Percentiles rank a stretch among this genome's conserved stretches.
phyloP scores from a whole-genome alignment of 1,140 invertebrate species.

The Eufriesea mexicana region DNA sequence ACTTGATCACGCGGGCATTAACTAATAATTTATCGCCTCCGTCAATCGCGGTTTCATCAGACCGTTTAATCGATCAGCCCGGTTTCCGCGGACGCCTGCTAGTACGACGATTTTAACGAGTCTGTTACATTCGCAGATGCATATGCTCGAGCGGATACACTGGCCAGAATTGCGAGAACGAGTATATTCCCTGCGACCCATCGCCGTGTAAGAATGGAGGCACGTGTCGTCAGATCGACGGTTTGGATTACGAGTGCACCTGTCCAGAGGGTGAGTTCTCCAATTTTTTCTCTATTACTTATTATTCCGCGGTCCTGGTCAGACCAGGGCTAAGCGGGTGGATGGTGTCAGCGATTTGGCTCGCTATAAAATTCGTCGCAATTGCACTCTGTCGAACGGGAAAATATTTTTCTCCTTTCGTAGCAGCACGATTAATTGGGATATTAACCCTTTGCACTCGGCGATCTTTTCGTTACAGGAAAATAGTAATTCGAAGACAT shows the following conservation, averaged over 20 bases:
- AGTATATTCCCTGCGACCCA: conserved; percentile 94
- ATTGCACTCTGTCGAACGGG: too few species aligned
- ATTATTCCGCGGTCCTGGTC: neutral
- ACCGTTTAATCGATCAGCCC: conserved; percentile 18
- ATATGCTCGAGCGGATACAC: conserved; percentile 94
- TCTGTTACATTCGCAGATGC: conserved; percentile 86
- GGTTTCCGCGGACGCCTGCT: neutral
- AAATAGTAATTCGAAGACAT: too few species aligned
- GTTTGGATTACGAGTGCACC: conserved; percentile 91
- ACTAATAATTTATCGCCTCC: conserved; percentile 33
- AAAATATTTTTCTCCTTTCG: too few species aligned
- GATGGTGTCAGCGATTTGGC: neutral
- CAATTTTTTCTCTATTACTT: conserved; percentile 21
- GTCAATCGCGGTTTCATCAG: conserved; percentile 19
- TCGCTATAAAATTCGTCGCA: neutral
- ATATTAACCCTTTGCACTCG: too few species aligned
- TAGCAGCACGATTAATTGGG: too few species aligned
- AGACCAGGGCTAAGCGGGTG: neutral
- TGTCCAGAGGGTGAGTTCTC: conserved; percentile 91
- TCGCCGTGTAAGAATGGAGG: conserved; percentile 95
- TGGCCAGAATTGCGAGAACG: conserved; percentile 93
- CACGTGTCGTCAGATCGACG: conserved; percentile 88
- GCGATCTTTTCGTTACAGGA: too few species aligned
- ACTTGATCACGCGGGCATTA: conserved; percentile 19
- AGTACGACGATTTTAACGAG: neutral